These are phyloP conservation scores for Monarcha castaneiventris DNA, from an alignment of 2,113 vertebrate species.

Conservation along the genomic window DNA sequence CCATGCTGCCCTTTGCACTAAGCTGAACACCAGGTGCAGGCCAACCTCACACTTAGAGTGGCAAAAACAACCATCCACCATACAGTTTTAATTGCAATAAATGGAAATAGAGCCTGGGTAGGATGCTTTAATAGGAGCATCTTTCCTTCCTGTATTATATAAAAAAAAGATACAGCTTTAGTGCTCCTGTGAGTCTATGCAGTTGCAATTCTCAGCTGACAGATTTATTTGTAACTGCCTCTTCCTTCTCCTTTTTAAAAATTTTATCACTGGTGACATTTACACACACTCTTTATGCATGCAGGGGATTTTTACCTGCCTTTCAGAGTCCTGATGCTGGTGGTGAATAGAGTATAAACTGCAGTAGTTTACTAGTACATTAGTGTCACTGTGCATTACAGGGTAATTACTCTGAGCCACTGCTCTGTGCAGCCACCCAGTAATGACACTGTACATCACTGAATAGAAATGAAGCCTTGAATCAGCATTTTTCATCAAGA, in stretches of 20 bases:
- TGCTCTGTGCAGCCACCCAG: constrained; percentile 63
- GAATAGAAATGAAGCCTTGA: constrained; percentile 66
- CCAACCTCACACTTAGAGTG: background rate
- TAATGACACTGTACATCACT: constrained; percentile 64
- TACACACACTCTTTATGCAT: constrained; percentile 64
- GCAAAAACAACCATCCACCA: background rate
- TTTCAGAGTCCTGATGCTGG: constrained; percentile 57
- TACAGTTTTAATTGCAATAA: background rate
- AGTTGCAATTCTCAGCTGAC: constrained; percentile 2
- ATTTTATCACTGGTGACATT: constrained; percentile 43
- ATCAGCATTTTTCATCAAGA: constrained; percentile 61
- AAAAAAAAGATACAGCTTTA: background rate
- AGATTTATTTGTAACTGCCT: constrained; percentile 45
- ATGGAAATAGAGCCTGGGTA: background rate
- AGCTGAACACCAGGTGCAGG: background rate
- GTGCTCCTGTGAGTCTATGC: background rate
- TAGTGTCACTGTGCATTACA: constrained; percentile 74
- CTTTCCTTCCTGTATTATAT: background rate
- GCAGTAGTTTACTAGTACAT: constrained; percentile 72
- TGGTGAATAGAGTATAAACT: constrained; percentile 66
- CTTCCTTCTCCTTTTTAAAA: constrained; percentile 23
- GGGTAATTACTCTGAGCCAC: constrained; percentile 71
- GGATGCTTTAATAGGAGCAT: background rate
- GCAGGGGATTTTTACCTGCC: constrained; percentile 63
- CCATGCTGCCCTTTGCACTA: background rate